Evolutionary conservation across 2,113 vertebrate species (phyloP), one percentile per base, ranked within the genome.

Genomic region (Nothobranchius kuhntae): DNA sequence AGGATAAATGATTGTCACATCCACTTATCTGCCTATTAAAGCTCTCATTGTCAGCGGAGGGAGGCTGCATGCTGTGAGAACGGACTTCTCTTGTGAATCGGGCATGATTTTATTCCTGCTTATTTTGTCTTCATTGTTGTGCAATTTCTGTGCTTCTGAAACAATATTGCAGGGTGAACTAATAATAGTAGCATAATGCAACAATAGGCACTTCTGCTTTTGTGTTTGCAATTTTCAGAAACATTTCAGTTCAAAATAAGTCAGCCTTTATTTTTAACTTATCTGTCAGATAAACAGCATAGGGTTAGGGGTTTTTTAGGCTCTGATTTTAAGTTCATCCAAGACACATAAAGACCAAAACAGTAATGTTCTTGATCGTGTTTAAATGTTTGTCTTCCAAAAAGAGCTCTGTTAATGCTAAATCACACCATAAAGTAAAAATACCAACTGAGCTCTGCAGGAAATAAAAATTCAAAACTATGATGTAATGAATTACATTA

Each of bases 1-100:
- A 54, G 73, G 68, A 58, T 77, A 73, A 83, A 79, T 61, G 71
- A 35, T 71, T 82, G 81, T 77, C 82, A 82, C 62, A 60, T 80
- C 66, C 57, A 61, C 50, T 89, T 68, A 70, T 71, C 51, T 50
- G 56, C 58, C 30, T 71, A 50, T 75, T 71, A 58, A 77, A 54
- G 70, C 48, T 53, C 66, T 65, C 67, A 65, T 65, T 13, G 6
- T 75, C 51, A 36, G 36, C 13, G 26, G 45, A 70, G 35, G 35
- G 30, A 63, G 51, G 48, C 11, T 15, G 56, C 1, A 44, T 21
- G 9, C 21, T 14, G 30, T 30, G 14, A 52, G 15, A 45, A 48
- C 24, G 40, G 42, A 17, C 14, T 30, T 68, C 26, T 56, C 51
- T 12, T 10, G 45, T 46, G 5, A 63, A 62, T 68, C 45, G 13